phyloP scores from a whole-genome alignment of 2,797 vertebrate genomes.

The Peromyscus aztecus region DNA sequence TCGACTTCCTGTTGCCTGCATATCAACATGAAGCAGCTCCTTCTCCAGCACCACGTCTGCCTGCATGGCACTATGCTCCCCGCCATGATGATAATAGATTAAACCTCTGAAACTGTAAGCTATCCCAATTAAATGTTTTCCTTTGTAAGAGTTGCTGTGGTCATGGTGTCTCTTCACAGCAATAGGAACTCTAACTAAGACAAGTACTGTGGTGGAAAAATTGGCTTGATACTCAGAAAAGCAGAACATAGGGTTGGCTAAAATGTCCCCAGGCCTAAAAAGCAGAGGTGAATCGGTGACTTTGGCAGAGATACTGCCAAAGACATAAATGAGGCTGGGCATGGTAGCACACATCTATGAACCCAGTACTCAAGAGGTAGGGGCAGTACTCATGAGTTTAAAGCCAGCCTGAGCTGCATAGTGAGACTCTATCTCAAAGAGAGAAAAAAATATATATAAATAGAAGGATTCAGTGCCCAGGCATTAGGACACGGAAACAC shows the following conservation, averaged over 20 bases:
- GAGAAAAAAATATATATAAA: background rate
- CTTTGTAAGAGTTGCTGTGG: background rate
- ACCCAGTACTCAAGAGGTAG: background rate
- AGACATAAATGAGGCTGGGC: background rate
- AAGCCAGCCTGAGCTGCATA: background rate
- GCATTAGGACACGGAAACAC: background rate
- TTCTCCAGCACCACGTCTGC: background rate
- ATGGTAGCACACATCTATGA: background rate
- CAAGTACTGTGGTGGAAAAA: background rate
- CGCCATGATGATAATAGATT: background rate
- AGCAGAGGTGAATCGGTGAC: background rate
- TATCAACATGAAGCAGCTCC: background rate
- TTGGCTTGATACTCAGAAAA: constrained; percentile 7
- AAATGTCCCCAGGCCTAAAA: background rate
- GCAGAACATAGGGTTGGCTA: background rate
- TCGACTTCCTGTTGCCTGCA: background rate
- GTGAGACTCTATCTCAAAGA: background rate
- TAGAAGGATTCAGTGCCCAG: background rate
- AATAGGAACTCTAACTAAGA: background rate
- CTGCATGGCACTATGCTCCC: background rate
- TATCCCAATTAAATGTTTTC: background rate
- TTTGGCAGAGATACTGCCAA: background rate
- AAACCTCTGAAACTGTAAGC: background rate
- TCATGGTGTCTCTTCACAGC: background rate
- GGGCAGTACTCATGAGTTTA: background rate